Conservation (phyloP, 2,888 invertebrate genomes). For the Agrochola lota region DNA sequence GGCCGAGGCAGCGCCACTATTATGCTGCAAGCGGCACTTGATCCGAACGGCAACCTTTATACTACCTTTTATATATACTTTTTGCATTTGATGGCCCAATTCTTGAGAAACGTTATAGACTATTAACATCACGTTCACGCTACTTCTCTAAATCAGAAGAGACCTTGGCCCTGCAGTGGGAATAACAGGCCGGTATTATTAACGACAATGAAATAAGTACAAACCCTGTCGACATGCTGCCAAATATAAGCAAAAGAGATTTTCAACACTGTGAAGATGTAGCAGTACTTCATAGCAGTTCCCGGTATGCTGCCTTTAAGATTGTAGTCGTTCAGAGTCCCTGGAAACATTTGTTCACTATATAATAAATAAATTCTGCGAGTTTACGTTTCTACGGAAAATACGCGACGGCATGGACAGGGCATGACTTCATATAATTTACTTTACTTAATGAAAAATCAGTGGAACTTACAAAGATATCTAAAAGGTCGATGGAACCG, state of each 20-base stretch:
- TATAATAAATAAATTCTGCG: background rate
- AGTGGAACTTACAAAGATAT: slow-evolving; percentile 75
- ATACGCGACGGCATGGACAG: background rate
- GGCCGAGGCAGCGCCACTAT: too few species aligned
- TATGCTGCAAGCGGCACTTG: too few species aligned
- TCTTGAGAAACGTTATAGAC: too few species aligned
- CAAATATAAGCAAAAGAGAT: slow-evolving; percentile 78
- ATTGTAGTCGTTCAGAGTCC: slow-evolving; percentile 75
- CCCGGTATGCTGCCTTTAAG: slow-evolving; percentile 79
- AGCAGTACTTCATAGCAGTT: slow-evolving; percentile 79
- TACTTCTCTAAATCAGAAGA: too few species aligned
- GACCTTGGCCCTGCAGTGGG: background rate
- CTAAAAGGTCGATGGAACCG: slow-evolving; percentile 80
- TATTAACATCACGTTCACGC: too few species aligned
- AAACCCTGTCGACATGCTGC: slow-evolving; percentile 73
- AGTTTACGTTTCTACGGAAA: too few species aligned
- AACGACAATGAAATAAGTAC: slow-evolving; percentile 23
- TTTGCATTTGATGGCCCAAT: too few species aligned
- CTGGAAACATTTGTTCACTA: slow-evolving; percentile 65
- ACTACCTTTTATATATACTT: too few species aligned
- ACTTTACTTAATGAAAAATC: background rate
- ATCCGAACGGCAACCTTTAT: too few species aligned
- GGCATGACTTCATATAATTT: background rate
- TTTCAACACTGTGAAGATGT: slow-evolving; percentile 77
- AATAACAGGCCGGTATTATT: background rate